Conservation (phyloP, 2,797 vertebrate genomes). For the Carcharodon carcharias region DNA sequence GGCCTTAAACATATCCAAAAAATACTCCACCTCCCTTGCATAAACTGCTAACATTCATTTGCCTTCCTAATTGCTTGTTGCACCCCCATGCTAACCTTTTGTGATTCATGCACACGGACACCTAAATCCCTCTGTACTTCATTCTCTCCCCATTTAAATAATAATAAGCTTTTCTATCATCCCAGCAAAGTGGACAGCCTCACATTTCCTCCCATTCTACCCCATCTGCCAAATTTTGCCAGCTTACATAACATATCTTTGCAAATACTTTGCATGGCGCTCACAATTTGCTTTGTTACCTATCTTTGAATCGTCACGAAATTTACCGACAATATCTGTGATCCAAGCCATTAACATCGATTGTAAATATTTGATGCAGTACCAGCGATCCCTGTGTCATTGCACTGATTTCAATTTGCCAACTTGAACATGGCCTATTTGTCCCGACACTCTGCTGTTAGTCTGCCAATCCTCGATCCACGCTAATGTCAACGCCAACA, state of each 20-base stretch:
- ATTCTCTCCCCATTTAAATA: not conserved
- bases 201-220: not conserved
- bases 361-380: too few relatives aligned
- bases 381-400: not conserved
- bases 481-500: not conserved
- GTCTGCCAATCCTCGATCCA: not conserved
- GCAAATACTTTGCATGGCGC: not conserved
- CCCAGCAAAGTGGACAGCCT: not conserved
- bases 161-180: not conserved
- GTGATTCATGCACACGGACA: not conserved
- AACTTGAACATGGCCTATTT: not conserved
- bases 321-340: not conserved
- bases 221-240: not conserved
- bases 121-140: not conserved
- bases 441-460: not conserved
- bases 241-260: not conserved
- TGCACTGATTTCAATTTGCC: not conserved
- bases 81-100: too few relatives aligned
- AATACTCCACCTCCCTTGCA: not conserved
- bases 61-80: not conserved
- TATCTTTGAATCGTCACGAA: not conserved
- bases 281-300: not conserved
- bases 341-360: too few relatives aligned
- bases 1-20: too few relatives aligned
- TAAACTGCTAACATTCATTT: not conserved